phyloP scores from a whole-genome alignment of 2,113 vertebrate species.

The Toxotes jaculatrix region DNA sequence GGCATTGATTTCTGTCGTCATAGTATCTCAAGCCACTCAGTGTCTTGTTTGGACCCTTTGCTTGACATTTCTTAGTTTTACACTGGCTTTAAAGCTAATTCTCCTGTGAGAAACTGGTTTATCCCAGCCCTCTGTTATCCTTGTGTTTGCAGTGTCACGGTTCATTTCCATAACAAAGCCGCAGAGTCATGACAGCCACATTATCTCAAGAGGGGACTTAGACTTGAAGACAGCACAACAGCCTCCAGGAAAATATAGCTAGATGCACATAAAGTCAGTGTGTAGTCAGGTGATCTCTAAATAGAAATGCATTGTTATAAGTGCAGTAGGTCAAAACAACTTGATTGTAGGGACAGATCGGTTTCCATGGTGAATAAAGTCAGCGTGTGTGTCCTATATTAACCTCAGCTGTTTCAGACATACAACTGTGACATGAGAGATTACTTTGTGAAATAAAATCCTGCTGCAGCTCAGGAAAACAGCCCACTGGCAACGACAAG shows the following conservation, averaged over 20 bases:
- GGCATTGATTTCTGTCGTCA: constrained; percentile 7
- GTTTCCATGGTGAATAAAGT: constrained; percentile 27
- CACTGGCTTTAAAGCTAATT: constrained; percentile 51
- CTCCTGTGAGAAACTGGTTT: constrained; percentile 60
- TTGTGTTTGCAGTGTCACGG: constrained; percentile 64
- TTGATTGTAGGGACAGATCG: neutral
- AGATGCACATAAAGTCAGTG: neutral
- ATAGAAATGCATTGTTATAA: neutral
- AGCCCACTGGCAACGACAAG: constrained; percentile 11
- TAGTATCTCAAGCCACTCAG: constrained; percentile 5
- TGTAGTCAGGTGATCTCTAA: neutral
- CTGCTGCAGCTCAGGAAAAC: constrained; percentile 53
- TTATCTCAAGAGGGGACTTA: constrained; percentile 1
- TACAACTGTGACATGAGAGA: constrained; percentile 35
- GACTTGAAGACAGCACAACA: neutral
- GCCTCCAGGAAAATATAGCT: neutral
- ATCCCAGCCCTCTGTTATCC: constrained; percentile 24
- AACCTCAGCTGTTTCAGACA: constrained; percentile 28
- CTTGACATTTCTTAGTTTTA: constrained; percentile 60
- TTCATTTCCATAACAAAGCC: constrained; percentile 70
- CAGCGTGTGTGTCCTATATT: neutral
- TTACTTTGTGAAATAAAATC: constrained; percentile 64
- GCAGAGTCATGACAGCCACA: constrained; percentile 34
- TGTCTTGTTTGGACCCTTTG: constrained; percentile 27
- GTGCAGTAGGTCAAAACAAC: neutral